These are phyloP conservation scores for Myiotriccus ornatus DNA, from an alignment of 2,797 vertebrate genomes.

Conservation along the genomic window DNA sequence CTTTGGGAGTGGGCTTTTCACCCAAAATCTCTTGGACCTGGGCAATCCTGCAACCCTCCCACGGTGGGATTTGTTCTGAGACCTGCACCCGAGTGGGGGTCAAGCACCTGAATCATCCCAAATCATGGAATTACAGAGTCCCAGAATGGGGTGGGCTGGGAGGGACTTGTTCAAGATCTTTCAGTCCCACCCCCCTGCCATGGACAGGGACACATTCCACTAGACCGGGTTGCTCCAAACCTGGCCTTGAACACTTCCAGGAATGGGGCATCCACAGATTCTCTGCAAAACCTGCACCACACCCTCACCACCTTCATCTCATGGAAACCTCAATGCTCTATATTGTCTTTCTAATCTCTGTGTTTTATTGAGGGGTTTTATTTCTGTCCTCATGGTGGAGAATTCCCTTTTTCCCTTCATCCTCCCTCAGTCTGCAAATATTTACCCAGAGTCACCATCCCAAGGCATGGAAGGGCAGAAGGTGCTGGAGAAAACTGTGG, in stretches of 20 bases:
- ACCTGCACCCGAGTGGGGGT: not conserved
- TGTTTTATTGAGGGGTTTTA: not conserved
- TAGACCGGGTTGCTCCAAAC: not conserved
- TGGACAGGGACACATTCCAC: not conserved
- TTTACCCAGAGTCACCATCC: not conserved
- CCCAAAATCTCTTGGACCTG: not conserved
- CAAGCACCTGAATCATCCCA: not conserved
- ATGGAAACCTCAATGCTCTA: not conserved
- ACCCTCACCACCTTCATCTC: not conserved
- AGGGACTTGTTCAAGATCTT: not conserved
- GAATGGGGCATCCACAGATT: not conserved
- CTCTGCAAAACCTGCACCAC: not conserved
- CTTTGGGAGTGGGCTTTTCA: not conserved
- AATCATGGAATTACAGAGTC: not conserved
- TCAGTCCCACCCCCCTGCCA: no score
- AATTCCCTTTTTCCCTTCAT: not conserved
- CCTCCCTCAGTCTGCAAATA: not conserved
- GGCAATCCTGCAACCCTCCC: not conserved
- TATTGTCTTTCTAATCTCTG: not conserved
- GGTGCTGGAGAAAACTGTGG: conserved; percentile 26
- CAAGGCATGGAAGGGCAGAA: not conserved
- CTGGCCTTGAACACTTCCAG: not conserved
- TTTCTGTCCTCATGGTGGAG: not conserved
- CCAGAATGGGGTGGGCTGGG: not conserved
- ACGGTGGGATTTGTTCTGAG: rapidly evolving